Base-by-base conservation (phyloP, 2,113 vertebrate genomes). In the Cheirogaleus medius region DNA sequence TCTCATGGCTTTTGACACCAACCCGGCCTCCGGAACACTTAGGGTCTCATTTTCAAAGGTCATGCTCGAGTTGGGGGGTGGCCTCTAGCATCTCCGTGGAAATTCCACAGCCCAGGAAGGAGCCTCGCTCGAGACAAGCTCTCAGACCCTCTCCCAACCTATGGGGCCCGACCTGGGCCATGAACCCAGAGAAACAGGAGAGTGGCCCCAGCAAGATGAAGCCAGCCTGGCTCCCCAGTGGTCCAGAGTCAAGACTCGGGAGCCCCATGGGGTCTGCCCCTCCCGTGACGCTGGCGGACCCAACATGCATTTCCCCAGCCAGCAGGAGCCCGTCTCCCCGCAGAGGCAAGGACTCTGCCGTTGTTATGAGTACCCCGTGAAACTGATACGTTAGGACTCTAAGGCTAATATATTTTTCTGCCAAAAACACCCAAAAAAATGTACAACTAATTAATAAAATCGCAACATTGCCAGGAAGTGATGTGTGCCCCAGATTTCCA, bases 351-450 rank as follows among this genome's bases (percentile, higher is more conserved):
- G 66, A 23, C 49, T 5, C 60, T 14, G 73, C 47, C 52, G 5
- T 6, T 2, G 1, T 34, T 25, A 2, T 5, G 42, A 93, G 80
- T 14, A 1, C 37, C 34, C 56, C 47, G 1, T 32, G 58, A 69
- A 87, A 54, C 27, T 42, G 29, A 87, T 12, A 66, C 60, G 17
- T 1, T 17, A 58, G 58, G 60, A 20, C 64, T 81, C 77, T 17
- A 5, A 3, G 21, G 84, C 56, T 42, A 89, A 86, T 63, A 37
- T 44, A 39, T 54, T 90, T 89, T 93, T 77, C 90, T 90, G 63
- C 91, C 94, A 73, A 87, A 94, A 94, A 81, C 56, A 77, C 83
- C 90, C 95, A 56, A 63, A 82, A 95, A 97, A 94, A 94, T 39
- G 68, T 58, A 29, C 77, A n/a, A 37, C 96, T 97, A 97, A 94